Evolutionary conservation across 1,140 invertebrate genomes (phyloP), one percentile per base, ranked within the genome.

Genomic region (Physella acuta): DNA sequence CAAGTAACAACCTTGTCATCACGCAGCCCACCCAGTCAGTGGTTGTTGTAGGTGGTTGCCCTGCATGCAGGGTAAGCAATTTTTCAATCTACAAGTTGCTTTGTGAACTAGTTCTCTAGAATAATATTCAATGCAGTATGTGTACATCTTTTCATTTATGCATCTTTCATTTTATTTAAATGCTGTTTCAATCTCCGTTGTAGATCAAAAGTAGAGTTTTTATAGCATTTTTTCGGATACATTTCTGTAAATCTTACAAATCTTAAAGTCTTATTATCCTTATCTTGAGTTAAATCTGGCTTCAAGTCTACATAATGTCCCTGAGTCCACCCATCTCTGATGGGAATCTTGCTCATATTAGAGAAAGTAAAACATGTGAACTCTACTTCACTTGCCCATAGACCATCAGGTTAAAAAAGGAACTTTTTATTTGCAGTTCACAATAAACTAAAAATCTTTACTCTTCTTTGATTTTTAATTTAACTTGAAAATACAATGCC

Each of bases 31-130:
- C 88, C 26, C 82, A 86, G 28, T 88, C 90, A 74, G 90, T 92
- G 24, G 90, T 92, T 75, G 79, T 92, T 20, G 89, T 93, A 16
- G 92, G 92, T 2, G 90, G 89, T 16, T 94, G 93, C 85, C 93
- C 93, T 52, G 90, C 91, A 8, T 94, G 93, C 82, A 87, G 92
- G 75, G 91, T 90, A 81, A 84, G 85, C 82, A 52, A n/a, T 59
- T 5, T 58, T 11, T 68, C 8, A 59, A 34, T 36, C 52, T n/a
- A 5, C 17, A 30, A 4, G 5, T 44, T 28, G 14, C n/a, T 69
- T 11, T 37, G 16, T 31, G 14, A 28, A 11, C n/a, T n/a, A n/a
- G n/a, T 68, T 39, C n/a, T 44, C 0, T 53, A 28, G 14, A 30
- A 8, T 39, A 3, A 20, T n/a, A 53, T 3, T 4, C 3, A 17